These are phyloP conservation scores for Synergus itoensis DNA, from an alignment of 2,888 invertebrate species.

Conservation along the genomic window DNA sequence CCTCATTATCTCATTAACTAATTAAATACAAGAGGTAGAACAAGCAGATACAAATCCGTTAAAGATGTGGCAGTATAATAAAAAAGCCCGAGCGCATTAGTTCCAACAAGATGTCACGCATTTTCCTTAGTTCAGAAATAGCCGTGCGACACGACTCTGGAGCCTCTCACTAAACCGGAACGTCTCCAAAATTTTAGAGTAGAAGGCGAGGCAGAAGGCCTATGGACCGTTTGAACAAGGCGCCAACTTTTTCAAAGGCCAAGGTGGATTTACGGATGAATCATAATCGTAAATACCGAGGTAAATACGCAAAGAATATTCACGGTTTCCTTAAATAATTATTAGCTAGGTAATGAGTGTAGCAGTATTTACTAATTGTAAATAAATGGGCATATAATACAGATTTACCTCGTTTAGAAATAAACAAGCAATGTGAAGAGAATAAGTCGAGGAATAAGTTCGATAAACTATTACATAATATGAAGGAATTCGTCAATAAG, in stretches of 20 bases:
- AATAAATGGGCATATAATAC: too few species aligned
- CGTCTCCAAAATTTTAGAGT: background rate
- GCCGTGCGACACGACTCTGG: constrained; percentile 1
- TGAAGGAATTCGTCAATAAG: background rate
- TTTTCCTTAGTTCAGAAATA: background rate
- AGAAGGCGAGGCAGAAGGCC: background rate
- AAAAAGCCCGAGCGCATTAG: background rate
- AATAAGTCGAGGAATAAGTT: too few species aligned
- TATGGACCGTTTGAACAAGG: background rate
- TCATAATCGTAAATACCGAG: constrained; percentile 22
- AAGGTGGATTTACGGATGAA: background rate
- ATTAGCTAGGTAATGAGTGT: too few species aligned
- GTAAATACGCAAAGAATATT: too few species aligned
- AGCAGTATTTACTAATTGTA: too few species aligned
- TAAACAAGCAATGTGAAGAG: too few species aligned
- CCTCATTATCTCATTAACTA: background rate
- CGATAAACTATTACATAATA: too few species aligned
- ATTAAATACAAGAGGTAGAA: background rate
- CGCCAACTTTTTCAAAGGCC: constrained; percentile 12
- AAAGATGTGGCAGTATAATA: background rate
- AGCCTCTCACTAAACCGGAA: constrained; percentile 29
- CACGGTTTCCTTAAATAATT: too few species aligned
- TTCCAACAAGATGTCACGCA: constrained; percentile 11
- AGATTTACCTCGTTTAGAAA: too few species aligned
- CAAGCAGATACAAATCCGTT: background rate